Conservation (phyloP, 2,113 vertebrate species). For the Burhinus oedicnemus region DNA sequence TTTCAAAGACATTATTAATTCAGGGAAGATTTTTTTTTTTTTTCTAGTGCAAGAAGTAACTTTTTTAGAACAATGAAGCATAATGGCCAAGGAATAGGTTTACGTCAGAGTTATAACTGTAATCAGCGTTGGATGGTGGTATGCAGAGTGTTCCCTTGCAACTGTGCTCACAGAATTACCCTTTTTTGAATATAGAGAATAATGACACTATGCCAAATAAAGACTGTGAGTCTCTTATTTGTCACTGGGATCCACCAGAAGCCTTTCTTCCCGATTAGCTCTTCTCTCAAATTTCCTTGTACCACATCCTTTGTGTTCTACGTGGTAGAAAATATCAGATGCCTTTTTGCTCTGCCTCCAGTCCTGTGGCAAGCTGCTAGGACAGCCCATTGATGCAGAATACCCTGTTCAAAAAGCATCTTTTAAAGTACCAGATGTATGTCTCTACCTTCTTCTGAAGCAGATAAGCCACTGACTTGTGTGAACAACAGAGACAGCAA, state of each 20-base stretch:
- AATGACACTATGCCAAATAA: neutral
- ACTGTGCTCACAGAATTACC: neutral
- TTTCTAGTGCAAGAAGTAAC: neutral
- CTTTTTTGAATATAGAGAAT: neutral
- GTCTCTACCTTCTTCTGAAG: neutral
- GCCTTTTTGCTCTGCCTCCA: neutral
- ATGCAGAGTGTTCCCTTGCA: neutral
- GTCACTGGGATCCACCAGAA: neutral
- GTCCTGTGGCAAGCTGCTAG: neutral
- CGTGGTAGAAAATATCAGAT: neutral
- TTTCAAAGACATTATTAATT: constrained; percentile 37
- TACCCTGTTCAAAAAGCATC: neutral
- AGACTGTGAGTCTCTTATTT: neutral
- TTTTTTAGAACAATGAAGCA: neutral
- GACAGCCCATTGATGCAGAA: neutral
- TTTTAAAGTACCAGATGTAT: neutral
- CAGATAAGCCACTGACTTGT: neutral
- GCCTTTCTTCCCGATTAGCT: neutral
- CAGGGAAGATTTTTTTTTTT: neutral
- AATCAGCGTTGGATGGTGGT: neutral
- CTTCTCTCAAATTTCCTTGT: neutral
- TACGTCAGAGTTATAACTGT: neutral
- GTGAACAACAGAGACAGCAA: neutral
- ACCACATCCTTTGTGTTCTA: neutral
- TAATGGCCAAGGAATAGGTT: neutral